These are phyloP conservation scores for Lepus timidus DNA, from an alignment of 2,113 vertebrate genomes.

Conservation along the genomic window DNA sequence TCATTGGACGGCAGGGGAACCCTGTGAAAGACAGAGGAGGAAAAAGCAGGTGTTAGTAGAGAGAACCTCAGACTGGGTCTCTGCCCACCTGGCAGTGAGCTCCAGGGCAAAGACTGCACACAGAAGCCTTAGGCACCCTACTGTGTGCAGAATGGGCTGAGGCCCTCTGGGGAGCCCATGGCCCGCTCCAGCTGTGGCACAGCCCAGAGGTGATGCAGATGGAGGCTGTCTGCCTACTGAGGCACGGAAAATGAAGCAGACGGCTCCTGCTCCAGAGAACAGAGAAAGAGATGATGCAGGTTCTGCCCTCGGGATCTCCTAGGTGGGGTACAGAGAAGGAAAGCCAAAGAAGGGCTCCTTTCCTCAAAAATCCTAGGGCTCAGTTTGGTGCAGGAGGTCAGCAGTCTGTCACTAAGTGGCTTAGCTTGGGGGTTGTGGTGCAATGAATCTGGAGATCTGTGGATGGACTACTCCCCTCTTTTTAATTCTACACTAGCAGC, in stretches of 20 bases:
- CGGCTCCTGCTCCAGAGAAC: neutral
- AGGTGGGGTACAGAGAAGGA: neutral
- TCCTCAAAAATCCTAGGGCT: neutral
- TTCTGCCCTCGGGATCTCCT: neutral
- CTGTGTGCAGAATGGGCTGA: neutral
- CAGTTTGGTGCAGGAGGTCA: neutral
- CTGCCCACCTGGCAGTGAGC: neutral
- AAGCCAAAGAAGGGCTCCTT: neutral
- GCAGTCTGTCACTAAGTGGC: neutral
- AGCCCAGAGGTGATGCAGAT: accelerated
- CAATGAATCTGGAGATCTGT: neutral
- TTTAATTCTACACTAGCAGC: neutral
- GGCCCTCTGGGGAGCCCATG: neutral
- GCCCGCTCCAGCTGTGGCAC: neutral
- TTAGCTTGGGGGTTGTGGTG: neutral
- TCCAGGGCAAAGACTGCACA: neutral
- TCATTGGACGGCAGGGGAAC: neutral
- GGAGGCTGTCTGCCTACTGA: neutral
- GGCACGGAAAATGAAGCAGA: neutral
- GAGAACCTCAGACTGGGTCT: neutral
- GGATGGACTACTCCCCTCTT: too few species aligned
- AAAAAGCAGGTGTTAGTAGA: neutral
- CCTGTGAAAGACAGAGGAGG: neutral
- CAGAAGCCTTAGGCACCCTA: neutral
- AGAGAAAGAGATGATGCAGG: neutral